Conservation (phyloP, 2,888 invertebrate species). For the Magallana nippona region DNA sequence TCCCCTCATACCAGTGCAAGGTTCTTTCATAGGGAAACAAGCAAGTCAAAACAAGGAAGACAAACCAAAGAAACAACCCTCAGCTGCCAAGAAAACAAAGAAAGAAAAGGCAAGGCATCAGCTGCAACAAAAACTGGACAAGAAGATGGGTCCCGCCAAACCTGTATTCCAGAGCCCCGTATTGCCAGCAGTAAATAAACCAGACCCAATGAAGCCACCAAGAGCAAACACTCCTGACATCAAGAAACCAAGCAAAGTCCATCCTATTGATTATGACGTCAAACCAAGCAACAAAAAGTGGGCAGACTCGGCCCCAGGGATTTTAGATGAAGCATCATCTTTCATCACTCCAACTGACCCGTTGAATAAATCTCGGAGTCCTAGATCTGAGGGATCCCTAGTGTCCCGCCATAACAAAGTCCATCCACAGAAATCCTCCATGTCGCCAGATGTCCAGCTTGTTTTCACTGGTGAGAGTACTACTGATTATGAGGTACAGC, state of each 20-base stretch:
- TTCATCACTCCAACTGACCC: neutral
- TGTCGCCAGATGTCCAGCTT: neutral
- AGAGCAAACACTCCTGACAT: neutral
- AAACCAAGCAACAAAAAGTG: neutral
- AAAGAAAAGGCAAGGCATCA: conserved; percentile 22
- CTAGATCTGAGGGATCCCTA: neutral
- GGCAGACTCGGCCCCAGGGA: neutral
- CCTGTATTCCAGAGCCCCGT: neutral
- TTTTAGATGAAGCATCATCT: neutral
- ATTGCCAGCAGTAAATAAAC: neutral
- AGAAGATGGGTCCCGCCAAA: neutral
- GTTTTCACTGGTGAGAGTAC: neutral
- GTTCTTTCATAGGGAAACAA: neutral
- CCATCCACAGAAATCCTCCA: neutral
- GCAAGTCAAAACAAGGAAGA: neutral
- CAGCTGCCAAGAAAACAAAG: conserved; percentile 15
- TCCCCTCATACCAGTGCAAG: neutral
- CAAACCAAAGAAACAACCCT: neutral
- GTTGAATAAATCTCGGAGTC: neutral
- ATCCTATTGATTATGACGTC: conserved; percentile 1
- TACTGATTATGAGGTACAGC: neutral
- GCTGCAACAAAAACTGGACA: neutral
- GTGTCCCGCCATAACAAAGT: conserved; percentile 15
- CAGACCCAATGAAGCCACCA: neutral
- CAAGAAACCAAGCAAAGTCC: conserved; percentile 17